phyloP scores from a whole-genome alignment of 1,140 invertebrate species.

The Cotesia glomerata region DNA sequence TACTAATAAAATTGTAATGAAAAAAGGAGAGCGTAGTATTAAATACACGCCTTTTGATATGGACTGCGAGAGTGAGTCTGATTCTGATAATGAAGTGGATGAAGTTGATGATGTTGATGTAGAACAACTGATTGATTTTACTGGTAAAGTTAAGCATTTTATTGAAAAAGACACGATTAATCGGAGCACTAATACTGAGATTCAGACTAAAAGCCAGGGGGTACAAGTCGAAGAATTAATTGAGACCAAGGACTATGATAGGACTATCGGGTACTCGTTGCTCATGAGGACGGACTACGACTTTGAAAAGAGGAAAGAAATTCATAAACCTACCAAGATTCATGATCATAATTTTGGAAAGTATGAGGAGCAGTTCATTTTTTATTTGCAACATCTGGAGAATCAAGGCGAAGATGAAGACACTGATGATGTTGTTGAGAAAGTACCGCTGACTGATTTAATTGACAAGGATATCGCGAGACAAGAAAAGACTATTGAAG shows the following conservation, averaged over 20 bases:
- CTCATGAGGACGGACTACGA: slow-evolving; percentile 39
- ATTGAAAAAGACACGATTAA: slow-evolving; percentile 32
- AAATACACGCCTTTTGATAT: slow-evolving; percentile 48
- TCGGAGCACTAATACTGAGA: slow-evolving; percentile 31
- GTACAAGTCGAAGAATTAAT: slow-evolving; percentile 47
- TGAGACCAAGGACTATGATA: slow-evolving; percentile 47
- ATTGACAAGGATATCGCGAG: slow-evolving; percentile 37
- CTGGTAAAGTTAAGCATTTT: slow-evolving; percentile 6
- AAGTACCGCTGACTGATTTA: slow-evolving; percentile 47
- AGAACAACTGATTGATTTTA: not conserved
- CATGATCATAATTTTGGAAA: slow-evolving; percentile 43
- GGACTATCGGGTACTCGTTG: slow-evolving; percentile 48
- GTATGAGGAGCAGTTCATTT: slow-evolving; percentile 54
- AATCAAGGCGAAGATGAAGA: slow-evolving; percentile 35
- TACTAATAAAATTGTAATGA: slow-evolving; percentile 1
- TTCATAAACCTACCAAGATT: slow-evolving; percentile 14
- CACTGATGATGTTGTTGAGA: slow-evolving; percentile 34
- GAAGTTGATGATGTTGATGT: slow-evolving; percentile 27
- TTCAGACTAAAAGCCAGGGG: slow-evolving; percentile 33
- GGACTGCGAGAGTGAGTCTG: slow-evolving; percentile 52
- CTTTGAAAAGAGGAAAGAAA: slow-evolving; percentile 17
- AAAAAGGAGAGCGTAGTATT: slow-evolving; percentile 9
- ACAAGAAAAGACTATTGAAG: not conserved
- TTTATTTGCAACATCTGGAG: slow-evolving; percentile 50
- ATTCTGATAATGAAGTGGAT: slow-evolving; percentile 39